Base-by-base conservation (phyloP, 2,888 invertebrate species). In the Panopea generosa region DNA sequence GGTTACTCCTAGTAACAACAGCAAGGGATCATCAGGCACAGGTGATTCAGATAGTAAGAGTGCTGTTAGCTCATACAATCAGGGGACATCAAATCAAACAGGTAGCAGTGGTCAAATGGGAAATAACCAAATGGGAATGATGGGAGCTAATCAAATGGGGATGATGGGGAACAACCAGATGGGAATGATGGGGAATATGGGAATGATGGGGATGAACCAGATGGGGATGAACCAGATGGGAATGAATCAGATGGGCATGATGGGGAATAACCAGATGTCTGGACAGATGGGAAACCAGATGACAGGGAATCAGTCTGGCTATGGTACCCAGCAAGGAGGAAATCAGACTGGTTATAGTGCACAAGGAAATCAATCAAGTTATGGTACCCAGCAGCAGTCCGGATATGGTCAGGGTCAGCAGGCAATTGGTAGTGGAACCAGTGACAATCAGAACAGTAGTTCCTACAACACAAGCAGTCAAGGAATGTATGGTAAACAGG, bases 131-230 rank as follows among this genome's bases (percentile, higher is more conserved):
- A 59, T 52, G 56, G 53, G 60, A 61, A 49, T 14, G 49, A 63
- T 59, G 45, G 66, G 57, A 29, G 16, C 27, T 29, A 57, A 38
- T 43, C 55, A 62, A 24, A 59, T 47, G 55, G 26, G 61, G 16
- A 47, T 26, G 60, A 62, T 59, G 47, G 66, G 57, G 68, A 57
- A 53, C 20, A 57, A 53, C 20, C 53, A 67, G 47, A 70, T 67
- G 75, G 57, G 69, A 40, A 61, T 50, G 66, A 69, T 71, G 74
- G 60, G 18, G 14, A 65, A 49, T 63, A 65, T 59, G 70, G 38
- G 66, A 38, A 65, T 52, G 45, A 49, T 38, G 52, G 47, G 45
- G 4, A 29, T 24, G 18, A 53, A 38, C 20, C n/a, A 45, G 7
- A 43, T 24, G 49, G 69, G 67, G 16, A 62, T 50, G 40, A 55